Base-by-base conservation (phyloP, 2,888 invertebrate genomes). In the Volucella bombylans region DNA sequence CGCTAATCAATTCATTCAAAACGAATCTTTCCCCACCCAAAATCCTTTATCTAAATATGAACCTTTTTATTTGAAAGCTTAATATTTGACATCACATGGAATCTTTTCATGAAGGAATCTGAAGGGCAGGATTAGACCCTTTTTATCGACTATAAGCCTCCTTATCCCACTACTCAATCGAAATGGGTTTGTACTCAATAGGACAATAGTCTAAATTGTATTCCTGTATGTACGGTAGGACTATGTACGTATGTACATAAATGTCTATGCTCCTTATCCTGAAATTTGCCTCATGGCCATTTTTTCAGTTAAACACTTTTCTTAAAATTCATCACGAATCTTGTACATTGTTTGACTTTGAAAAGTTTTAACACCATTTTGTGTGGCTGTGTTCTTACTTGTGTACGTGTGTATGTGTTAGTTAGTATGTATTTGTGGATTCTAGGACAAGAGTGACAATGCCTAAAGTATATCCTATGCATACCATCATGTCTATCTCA, bases 321-420 rank as follows among this genome's bases (percentile, higher is more conserved):
- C 52, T 47, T 55, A 64, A 73, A 64, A 64, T 62, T 54, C 64
- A 73, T 73, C 47, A 64, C 73, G 54, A 55, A 55, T 71, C 64
- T n/a, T 9, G 3, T 8, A 9, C 64, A 64, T 73, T 67, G 67
- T 67, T 31, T 31, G 31, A 31, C 31, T 31, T 31, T 6, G 31
- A 31, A 31, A 31, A 31, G 31, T 31, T 23, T 23, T 3, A 23
- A 23, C 2, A 23, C 6, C 4, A 31, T 6, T 31, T 31, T 4
- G 31, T 31, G 0, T 72, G 57, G 64, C 65, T 65, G 64, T 57
- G 50, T 43, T 43, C 49, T 52, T 59, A 65, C 31, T 8, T 43
- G 43, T 50, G 14, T 41, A 23, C 31, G 8, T 50, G 12, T 18
- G 31, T n/a, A n/a, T n/a, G n/a, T n/a, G n/a, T n/a, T n/a, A n/a